Evolutionary conservation across 2,888 invertebrate genomes (phyloP), one percentile per base, ranked within the genome.

Genomic region (Oscheius myriophilus): DNA sequence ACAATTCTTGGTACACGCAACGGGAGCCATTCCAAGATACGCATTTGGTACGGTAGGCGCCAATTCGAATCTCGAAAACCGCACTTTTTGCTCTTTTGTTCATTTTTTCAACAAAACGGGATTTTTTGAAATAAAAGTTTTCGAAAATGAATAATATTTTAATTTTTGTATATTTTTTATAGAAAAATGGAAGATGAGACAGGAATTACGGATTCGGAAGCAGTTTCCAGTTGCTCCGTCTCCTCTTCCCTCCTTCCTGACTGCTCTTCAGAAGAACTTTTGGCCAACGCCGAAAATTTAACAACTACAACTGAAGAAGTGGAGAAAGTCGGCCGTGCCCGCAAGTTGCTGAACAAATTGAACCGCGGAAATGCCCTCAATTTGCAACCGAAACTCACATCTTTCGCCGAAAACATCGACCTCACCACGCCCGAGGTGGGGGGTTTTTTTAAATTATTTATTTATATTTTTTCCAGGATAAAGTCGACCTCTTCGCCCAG

Each of bases 31-130:
- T 23, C 26, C 23, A 12, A 39, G 59, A 72, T 75, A 59, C 46
- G 70, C 75, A 75, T 72, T 57, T 52, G 21, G 9, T 72, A 75
- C 75, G 70, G 75, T 75, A 75, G 61, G 52, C 62, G 72, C 72
- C 52, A 62, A 53, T 59, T 33, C 33, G 9, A 33, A 33, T 33
- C 9, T 70, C 71, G 65, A 70, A 74, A 74, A 58, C 9, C 9
- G 33, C 33, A 33, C 33, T 33, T 33, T 33, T 33, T 33, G 33
- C 33, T 33, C 4, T 33, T 33, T 33, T 33, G 3, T 6, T 33
- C 9, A 3, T 3, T 33, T 33, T 33, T 33, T 6, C 4, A 33
- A 9, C 4, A 33, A 9, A 33, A 46, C 18, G 41, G 14, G 41
- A 14, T 18, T 53, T 53, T 43, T 45, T 57, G 55, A 52, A 12